Base-by-base conservation (phyloP, 2,113 vertebrate species). In the Mesembrinibis cayennensis region DNA sequence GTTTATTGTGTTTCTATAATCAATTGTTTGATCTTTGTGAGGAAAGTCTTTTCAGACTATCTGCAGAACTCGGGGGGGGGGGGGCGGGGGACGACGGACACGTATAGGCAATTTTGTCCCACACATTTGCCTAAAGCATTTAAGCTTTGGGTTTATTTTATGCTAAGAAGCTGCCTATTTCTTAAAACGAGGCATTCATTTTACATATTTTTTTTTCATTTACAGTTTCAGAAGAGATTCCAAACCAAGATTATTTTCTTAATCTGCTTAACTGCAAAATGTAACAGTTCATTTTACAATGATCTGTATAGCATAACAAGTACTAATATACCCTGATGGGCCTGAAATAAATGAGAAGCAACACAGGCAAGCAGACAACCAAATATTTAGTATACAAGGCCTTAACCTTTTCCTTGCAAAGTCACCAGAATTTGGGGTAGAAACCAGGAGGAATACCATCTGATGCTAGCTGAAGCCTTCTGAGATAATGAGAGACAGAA, bases 151-250 rank as follows among this genome's bases (percentile, higher is more conserved):
- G 7, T 0, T 92, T 74, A 52, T 49, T 82, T 91, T 94, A 82
- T 87, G 97, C 58, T 49, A 89, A 93, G 93, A 55, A 95, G 45
- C 78, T 88, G 92, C 83, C 76, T 90, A 38, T 87, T 94, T 94
- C 87, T 97, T 95, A 80, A 96, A 97, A 91, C 38, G 45, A 89
- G 79, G 53, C 52, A 82, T 71, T 95, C 36, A 56, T 82, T 90
- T 96, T 93, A 61, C 53, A 32, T 83, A 56, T 6, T 34, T 55
- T 83, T 69, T 82, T 82, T 78, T 44, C 22, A 93, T 62, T 96
- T 96, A 78, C 38, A 82, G n/a, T 97, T 97, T 95, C 73, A 97
- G 93, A 94, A 97, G 93, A 92, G 66, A 89, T 91, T 96, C 59
- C 85, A 96, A 97, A 93, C 80, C 58, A 85, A 96, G 95, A 94